These are phyloP conservation scores for Marronus borbonicus DNA, from an alignment of 2,888 invertebrate species.

Conservation along the genomic window DNA sequence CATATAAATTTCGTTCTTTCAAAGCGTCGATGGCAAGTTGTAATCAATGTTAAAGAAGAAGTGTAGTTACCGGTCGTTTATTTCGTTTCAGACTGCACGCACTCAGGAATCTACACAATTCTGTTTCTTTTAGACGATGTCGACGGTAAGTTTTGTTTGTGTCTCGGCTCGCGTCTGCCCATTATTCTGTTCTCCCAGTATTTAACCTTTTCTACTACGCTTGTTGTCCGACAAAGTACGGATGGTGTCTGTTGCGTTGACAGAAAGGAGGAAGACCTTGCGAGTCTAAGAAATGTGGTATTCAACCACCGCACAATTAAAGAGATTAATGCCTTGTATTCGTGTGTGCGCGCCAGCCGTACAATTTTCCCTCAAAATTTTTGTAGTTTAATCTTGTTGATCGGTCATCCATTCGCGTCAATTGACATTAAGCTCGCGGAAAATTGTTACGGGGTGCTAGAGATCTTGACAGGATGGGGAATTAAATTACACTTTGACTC, in stretches of 20 bases:
- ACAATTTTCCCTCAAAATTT: constrained; percentile 29
- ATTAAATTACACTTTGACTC: constrained; percentile 25
- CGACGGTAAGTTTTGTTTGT: constrained; percentile 23
- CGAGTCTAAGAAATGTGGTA: constrained; percentile 4
- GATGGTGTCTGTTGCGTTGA: constrained; percentile 8
- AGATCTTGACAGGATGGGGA: not conserved
- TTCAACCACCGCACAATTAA: constrained; percentile 35
- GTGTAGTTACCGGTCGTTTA: constrained; percentile 35
- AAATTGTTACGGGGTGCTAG: constrained; percentile 22
- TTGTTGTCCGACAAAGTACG: constrained; percentile 2
- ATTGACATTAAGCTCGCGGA: not conserved
- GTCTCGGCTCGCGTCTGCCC: not conserved
- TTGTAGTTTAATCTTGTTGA: constrained; percentile 16
- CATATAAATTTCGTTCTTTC: constrained; percentile 5
- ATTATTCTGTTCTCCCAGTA: not conserved
- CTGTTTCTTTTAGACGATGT: constrained; percentile 8
- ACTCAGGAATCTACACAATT: constrained; percentile 13
- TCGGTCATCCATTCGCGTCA: not conserved
- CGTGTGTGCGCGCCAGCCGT: not conserved
- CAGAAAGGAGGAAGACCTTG: not conserved
- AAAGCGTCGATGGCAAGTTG: not conserved
- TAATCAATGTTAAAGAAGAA: constrained; percentile 39
- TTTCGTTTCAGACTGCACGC: constrained; percentile 32
- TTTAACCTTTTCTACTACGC: constrained; percentile 25
- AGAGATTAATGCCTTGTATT: constrained; percentile 41